Conservation (phyloP, 2,888 invertebrate genomes). For the Eledona agricola region DNA sequence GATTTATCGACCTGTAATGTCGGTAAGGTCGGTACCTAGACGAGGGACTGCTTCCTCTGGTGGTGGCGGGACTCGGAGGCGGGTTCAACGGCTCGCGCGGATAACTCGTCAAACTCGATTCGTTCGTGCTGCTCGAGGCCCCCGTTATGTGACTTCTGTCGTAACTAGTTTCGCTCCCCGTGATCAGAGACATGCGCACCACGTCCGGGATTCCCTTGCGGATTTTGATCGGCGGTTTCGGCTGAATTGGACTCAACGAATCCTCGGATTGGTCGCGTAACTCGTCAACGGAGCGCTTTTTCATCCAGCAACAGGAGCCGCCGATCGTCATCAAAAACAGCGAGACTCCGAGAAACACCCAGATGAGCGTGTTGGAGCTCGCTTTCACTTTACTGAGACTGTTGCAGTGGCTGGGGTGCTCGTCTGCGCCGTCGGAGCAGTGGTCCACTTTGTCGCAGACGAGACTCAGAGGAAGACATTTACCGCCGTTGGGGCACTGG, state of each 20-base stretch:
- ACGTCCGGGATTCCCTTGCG: slow-evolving; percentile 62
- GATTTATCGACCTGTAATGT: slow-evolving; percentile 67
- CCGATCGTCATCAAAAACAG: too few relatives aligned
- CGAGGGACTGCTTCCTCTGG: slow-evolving; percentile 66
- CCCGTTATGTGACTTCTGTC: slow-evolving; percentile 73
- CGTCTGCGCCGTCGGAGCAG: slow-evolving; percentile 85
- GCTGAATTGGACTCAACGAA: slow-evolving; percentile 68
- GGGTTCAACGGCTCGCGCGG: slow-evolving; percentile 90
- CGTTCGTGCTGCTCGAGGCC: slow-evolving; percentile 75
- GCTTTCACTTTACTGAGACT: slow-evolving; percentile 60
- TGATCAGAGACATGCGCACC: slow-evolving; percentile 73
- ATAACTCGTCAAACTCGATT: slow-evolving; percentile 68
- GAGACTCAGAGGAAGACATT: slow-evolving; percentile 73
- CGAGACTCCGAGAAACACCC: slow-evolving; percentile 65
- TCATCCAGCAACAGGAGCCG: slow-evolving; percentile 49
- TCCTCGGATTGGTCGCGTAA: slow-evolving; percentile 73
- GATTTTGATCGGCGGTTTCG: slow-evolving; percentile 56
- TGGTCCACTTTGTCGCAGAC: slow-evolving; percentile 82
- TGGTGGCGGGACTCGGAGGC: slow-evolving; percentile 87
- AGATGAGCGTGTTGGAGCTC: slow-evolving; percentile 65
- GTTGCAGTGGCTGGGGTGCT: slow-evolving; percentile 72
- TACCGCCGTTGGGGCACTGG: slow-evolving; percentile 76
- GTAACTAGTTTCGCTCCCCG: slow-evolving; percentile 71
- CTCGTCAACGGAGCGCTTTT: slow-evolving; percentile 44
- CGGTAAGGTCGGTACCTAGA: slow-evolving; percentile 64